Percentiles rank a stretch among this genome's conserved stretches.
Evolutionary conservation across 2,113 vertebrate species (phyloP).

Genomic region (Vimba vimba): DNA sequence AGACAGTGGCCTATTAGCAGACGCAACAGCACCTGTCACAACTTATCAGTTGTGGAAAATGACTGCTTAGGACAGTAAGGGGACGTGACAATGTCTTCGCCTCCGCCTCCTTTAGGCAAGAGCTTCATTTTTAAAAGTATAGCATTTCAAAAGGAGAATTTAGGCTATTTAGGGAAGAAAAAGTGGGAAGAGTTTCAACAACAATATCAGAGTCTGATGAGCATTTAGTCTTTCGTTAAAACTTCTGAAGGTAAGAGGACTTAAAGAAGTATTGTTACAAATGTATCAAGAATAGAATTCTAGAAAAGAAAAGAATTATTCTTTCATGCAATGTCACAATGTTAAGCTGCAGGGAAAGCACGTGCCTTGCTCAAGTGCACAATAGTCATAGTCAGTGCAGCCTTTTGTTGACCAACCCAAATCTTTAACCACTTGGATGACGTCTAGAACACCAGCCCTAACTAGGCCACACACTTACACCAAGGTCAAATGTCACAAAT

Average conservation of each 20-base stretch:
- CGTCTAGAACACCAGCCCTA: background rate
- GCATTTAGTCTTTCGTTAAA: background rate
- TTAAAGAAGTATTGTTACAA: background rate
- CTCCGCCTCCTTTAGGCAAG: background rate
- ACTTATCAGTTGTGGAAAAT: slow-evolving; percentile 55
- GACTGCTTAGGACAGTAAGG: slow-evolving; percentile 61
- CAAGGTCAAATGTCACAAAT: background rate
- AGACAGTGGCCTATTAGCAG: slow-evolving; percentile 23
- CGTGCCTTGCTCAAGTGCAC: background rate
- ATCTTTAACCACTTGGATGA: background rate
- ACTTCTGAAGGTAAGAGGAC: background rate
- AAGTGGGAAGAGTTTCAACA: background rate
- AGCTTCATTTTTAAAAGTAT: background rate
- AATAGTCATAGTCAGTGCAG: background rate
- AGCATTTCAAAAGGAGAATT: background rate
- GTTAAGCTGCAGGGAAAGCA: background rate
- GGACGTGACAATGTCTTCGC: background rate
- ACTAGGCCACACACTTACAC: background rate
- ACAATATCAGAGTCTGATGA: slow-evolving; percentile 6
- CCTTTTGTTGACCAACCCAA: background rate
- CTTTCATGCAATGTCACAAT: background rate
- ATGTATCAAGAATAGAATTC: background rate
- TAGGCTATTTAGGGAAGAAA: slow-evolving; percentile 7
- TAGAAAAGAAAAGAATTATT: too few species aligned
- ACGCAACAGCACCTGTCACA: slow-evolving; percentile 68